Base-by-base conservation (phyloP, 2,888 invertebrate species). In the Calameuta filiformis region DNA sequence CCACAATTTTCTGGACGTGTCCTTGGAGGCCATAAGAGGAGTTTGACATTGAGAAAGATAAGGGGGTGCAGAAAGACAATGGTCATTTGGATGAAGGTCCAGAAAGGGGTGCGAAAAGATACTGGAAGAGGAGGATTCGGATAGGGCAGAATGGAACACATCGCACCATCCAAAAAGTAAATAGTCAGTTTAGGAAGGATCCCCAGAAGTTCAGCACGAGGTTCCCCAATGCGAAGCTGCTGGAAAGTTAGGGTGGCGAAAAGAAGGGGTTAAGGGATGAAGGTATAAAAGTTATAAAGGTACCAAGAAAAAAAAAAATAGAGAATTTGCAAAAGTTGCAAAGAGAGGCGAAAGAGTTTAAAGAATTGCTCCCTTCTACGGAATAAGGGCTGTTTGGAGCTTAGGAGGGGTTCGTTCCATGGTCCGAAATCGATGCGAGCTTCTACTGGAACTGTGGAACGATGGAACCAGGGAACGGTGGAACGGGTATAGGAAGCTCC, bases 341-440 rank as follows among this genome's bases (percentile, higher is more conserved):
- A 33, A 75, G 11, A 75, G 33, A 75, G 75, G 75, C 40, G 68
- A 30, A n/a, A 75, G 75, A 31, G 31, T 31, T 31, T 31, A 31
- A 31, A 31, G 31, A 31, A 31, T 31, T 31, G 31, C 1, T 31
- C 9, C 9, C 56, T 9, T 23, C 23, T 6, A 40, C 1, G 15
- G 40, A 40, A 40, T 40, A 40, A 40, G 40, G 40, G 40, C 40
- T 40, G 40, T 2, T 40, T 6, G 40, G 40, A 23, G 40, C 23
- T 40, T 23, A 9, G 40, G 40, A 40, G 40, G 40, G 56, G 56
- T 23, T 75, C 56, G 35, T 77, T 80, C 35, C 82, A 77, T 80
- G 76, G 79, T 23, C 35, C 81, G 79, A 82, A 85, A 86, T 86
- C 86, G 85, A 86, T 86, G 84, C 82, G 80, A 76, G 79, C 80